These are phyloP conservation scores for Medauroidea extradentata DNA, from an alignment of 1,140 invertebrate genomes.

Conservation along the genomic window DNA sequence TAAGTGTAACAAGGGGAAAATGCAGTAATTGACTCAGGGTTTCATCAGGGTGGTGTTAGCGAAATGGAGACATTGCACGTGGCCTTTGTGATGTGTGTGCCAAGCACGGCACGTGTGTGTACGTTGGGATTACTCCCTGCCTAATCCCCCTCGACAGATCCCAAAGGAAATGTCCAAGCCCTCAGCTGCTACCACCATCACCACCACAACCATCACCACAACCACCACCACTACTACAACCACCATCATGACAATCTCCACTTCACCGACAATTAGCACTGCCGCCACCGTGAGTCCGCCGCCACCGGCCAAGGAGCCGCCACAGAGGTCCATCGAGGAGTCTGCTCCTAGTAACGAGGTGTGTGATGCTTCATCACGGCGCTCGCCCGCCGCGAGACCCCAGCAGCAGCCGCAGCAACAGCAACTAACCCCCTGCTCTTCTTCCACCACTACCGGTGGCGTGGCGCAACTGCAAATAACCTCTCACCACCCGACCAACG, in stretches of 20 bases:
- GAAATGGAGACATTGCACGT: background rate
- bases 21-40: too few relatives aligned
- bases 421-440: constrained; percentile 10
- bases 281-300: constrained; percentile 13
- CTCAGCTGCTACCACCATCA: constrained; percentile 41
- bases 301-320: constrained; percentile 15
- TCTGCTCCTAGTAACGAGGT: background rate
- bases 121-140: constrained; percentile 36
- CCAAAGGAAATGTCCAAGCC: constrained; percentile 52
- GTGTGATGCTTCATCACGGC: background rate
- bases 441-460: constrained; percentile 7
- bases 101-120: constrained; percentile 19
- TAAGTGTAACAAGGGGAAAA: too few relatives aligned
- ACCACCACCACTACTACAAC: constrained; percentile 8
- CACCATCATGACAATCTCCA: constrained; percentile 24
- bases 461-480: constrained; percentile 10
- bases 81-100: constrained; percentile 14
- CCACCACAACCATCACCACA: constrained; percentile 23
- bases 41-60: too few relatives aligned
- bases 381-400: background rate
- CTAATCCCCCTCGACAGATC: constrained; percentile 50
- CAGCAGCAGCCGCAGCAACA: constrained; percentile 8
- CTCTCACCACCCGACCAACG: constrained; percentile 21
- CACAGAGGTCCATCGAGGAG: background rate
- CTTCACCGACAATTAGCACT: background rate